Conservation (phyloP, 1,140 invertebrate genomes). For the Panagrolaimus sp. region DNA sequence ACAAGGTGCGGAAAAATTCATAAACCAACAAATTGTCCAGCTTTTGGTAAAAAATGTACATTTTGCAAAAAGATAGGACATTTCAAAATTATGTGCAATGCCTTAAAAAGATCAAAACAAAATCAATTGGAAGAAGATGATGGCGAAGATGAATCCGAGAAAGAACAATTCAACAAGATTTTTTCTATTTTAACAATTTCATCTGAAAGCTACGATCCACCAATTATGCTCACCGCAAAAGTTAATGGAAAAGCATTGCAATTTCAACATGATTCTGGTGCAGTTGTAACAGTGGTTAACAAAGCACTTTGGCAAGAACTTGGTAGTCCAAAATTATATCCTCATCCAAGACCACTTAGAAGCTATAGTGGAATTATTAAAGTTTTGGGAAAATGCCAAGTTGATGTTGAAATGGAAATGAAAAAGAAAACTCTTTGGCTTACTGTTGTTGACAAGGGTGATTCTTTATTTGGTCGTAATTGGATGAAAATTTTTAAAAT, state of each 20-base stretch:
- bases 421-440: background rate
- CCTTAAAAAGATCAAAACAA: no score
- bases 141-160: no score
- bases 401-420: background rate
- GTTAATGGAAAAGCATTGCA: background rate
- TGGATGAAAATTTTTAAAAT: background rate
- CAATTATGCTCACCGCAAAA: background rate
- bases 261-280: background rate
- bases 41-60: no score
- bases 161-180: no score
- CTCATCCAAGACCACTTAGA: background rate
- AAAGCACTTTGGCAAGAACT: background rate
- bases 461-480: background rate
- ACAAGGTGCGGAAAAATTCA: no score
- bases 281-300: background rate
- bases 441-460: background rate
- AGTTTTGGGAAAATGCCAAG: background rate
- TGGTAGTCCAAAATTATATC: background rate
- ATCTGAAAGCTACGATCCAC: no score
- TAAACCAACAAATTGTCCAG: no score
- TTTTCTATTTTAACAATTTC: no score
- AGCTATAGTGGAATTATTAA: background rate
- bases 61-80: no score
- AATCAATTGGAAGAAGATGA: no score
- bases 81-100: no score